Base-by-base conservation (phyloP, 1,140 invertebrate genomes). In the Antheraea mylitta region DNA sequence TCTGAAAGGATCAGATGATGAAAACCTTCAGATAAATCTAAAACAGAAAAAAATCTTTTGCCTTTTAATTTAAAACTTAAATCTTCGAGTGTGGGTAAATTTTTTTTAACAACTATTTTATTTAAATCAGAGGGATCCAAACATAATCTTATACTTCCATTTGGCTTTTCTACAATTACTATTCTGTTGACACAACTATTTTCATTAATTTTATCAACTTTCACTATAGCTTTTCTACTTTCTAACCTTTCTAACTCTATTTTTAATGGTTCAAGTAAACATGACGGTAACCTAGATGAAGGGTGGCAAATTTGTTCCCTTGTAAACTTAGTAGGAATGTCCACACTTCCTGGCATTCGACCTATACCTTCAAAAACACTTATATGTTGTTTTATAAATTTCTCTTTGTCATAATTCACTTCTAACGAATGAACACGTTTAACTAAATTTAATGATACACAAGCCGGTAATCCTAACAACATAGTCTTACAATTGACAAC, bases 41-140 rank as follows among this genome's bases (percentile, higher is more conserved):
- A n/a, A n/a, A n/a, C n/a, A n/a, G n/a, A n/a, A n/a, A n/a, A n/a
- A n/a, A n/a, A n/a, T n/a, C n/a, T n/a, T n/a, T n/a, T n/a, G n/a
- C n/a, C n/a, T n/a, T n/a, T n/a, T n/a, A n/a, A n/a, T 38, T 38
- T 38, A 38, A 5, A 38, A 38, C 5, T 9, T 38, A 38, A 38
- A 38, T 38, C 37, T 6, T 38, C 37, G 9, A 38, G 37, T 5
- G 37, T 38, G 5, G 37, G 37, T 9, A 38, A 38, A 5, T 7
- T 37, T 48, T 59, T 59, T 59, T 59, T 74, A 36, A 63, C 61
- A 59, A 83, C 71, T 19, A n/a, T 30, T 65, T 77, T 53, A 75
- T 78, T 79, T 45, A 78, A 64, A 58, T 79, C 53, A 48, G 67
- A 64, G 1, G 70, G 76, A 66, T 81, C 81, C 30, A 82, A 64